These are phyloP conservation scores for Protobothrops flavoviridis DNA, from an alignment of 2,113 vertebrate species.

Conservation along the genomic window DNA sequence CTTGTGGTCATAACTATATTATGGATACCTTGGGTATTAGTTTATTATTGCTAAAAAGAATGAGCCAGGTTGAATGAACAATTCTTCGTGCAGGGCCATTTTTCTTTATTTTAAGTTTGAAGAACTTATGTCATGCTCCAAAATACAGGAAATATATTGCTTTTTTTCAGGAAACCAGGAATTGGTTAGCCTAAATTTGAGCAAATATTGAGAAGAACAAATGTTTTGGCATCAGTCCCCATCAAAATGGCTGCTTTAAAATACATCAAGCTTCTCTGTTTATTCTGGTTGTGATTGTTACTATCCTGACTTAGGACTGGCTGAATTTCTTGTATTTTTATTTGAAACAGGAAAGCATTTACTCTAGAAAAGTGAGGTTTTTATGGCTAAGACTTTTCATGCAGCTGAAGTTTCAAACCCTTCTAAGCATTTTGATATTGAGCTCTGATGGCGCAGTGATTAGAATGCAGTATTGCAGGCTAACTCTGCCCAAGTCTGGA, in stretches of 20 bases:
- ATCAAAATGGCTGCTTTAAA: no score
- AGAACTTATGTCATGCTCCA: not conserved
- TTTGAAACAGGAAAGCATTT: not conserved
- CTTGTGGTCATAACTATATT: not conserved
- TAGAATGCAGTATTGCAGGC: not conserved
- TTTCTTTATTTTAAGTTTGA: accelerated
- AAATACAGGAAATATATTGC: not conserved
- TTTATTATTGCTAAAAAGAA: not conserved
- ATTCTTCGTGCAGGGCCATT: not conserved
- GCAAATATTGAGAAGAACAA: not conserved
- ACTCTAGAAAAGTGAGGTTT: not conserved
- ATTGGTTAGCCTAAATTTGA: not conserved
- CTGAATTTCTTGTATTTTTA: not conserved
- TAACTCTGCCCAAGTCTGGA: not conserved
- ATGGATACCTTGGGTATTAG: no score
- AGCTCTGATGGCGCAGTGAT: not conserved
- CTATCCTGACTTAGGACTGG: not conserved
- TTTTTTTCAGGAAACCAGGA: not conserved
- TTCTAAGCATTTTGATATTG: not conserved
- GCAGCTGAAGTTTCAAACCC: not conserved
- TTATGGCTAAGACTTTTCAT: not conserved
- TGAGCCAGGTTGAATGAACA: not conserved
- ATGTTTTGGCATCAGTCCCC: not conserved
- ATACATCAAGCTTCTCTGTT: not conserved
- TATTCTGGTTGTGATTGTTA: not conserved